Percentiles rank a stretch among this genome's conserved stretches.
These are phyloP conservation scores for Chrysogorgia sp. DNA, from an alignment of 92 coral and sea anemone species.

Conservation along the genomic window DNA sequence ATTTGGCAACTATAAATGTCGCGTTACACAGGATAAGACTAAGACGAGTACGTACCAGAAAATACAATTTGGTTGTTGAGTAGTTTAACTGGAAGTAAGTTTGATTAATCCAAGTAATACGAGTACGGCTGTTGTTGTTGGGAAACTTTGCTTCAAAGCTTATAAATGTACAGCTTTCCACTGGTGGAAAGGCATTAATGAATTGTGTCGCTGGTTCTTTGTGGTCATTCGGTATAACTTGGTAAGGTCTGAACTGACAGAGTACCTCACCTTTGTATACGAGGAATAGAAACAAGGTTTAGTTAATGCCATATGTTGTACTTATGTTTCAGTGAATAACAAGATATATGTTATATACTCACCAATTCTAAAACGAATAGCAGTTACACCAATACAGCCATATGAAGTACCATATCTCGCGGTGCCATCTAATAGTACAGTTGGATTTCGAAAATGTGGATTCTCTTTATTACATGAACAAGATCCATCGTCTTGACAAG, in stretches of 20 bases:
- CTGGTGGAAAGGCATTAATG: neutral
- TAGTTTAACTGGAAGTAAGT: constrained; percentile 5
- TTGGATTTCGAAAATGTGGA: neutral
- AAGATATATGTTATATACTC: neutral
- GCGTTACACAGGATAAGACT: too few species aligned
- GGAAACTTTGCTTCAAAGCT: constrained; percentile 7
- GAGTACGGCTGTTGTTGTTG: neutral
- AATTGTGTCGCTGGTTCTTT: constrained; percentile 1
- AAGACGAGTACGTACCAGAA: constrained; percentile 17
- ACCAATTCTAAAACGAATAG: neutral
- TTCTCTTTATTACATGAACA: neutral
- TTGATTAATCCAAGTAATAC: neutral
- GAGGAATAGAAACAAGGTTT: neutral
- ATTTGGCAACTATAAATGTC: too few species aligned
- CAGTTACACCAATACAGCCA: neutral
- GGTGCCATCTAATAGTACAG: neutral
- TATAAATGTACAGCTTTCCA: neutral
- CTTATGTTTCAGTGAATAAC: neutral
- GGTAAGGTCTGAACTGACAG: constrained; percentile 5
- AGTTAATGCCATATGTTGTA: neutral
- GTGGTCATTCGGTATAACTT: constrained; percentile 16
- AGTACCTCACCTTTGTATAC: neutral
- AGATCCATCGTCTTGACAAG: constrained; percentile 9
- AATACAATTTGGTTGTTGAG: neutral
- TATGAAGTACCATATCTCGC: neutral